A percentile compares a stretch with the other conserved stretches of the same genome.
These are phyloP conservation scores for Ptychodera flava DNA, from an alignment of 35 echinoderm and acorn worm genomes.

Conservation along the genomic window DNA sequence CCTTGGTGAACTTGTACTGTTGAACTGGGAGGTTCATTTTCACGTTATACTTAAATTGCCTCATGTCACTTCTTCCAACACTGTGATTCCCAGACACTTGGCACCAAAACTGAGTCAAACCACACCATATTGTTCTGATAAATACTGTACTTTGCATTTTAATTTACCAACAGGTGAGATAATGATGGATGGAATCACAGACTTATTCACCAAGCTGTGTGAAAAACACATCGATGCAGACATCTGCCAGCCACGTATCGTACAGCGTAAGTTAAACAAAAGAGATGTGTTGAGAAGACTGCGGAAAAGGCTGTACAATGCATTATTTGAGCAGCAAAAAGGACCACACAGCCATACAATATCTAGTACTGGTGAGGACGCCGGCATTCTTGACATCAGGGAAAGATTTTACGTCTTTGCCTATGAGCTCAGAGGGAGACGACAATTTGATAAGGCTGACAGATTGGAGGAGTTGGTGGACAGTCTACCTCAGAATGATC, in stretches of 20 bases:
- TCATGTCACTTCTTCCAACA: too few relatives aligned
- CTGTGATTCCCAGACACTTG: too few relatives aligned
- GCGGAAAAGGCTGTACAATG: neutral
- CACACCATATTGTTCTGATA: too few relatives aligned
- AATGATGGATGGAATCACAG: neutral
- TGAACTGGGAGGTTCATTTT: too few relatives aligned
- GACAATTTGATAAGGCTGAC: neutral
- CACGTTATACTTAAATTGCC: too few relatives aligned
- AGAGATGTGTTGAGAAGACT: neutral
- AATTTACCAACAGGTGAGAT: too few relatives aligned
- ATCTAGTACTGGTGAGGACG: neutral
- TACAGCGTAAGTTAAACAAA: neutral
- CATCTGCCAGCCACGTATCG: neutral
- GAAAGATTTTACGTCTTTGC: neutral
- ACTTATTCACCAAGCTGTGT: neutral
- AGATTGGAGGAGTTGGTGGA: neutral
- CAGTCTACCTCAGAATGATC: neutral
- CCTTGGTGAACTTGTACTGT: too few relatives aligned
- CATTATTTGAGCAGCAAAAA: neutral
- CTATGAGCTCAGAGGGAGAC: neutral
- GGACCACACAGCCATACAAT: neutral
- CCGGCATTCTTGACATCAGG: neutral
- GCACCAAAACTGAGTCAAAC: too few relatives aligned
- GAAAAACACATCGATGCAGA: neutral
- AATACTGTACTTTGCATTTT: too few relatives aligned